Evolutionary conservation across 1,140 invertebrate genomes (phyloP), one percentile per base, ranked within the genome.

Genomic region (Penaeus japonicus): DNA sequence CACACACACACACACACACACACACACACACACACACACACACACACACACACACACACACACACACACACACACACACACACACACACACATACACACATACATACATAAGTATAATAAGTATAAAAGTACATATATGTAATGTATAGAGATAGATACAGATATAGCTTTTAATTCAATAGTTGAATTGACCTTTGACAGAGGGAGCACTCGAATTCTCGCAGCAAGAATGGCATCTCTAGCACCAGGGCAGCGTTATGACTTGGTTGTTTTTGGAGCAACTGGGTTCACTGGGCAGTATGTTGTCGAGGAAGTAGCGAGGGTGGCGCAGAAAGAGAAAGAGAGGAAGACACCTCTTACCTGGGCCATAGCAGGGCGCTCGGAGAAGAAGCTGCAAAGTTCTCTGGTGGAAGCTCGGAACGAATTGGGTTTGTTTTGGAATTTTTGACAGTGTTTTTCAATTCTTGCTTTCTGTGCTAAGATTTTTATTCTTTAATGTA

Each of bases 201-300:
- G n/a, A n/a, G n/a, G n/a, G n/a, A n/a, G n/a, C n/a, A n/a, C n/a
- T n/a, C n/a, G n/a, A n/a, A n/a, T n/a, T n/a, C n/a, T n/a, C n/a
- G n/a, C n/a, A n/a, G n/a, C n/a, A n/a, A n/a, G n/a, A n/a, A n/a
- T n/a, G n/a, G n/a, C n/a, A n/a, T 84, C 87, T 27, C 22, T 35
- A 35, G 47, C 55, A 39, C 18, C 62, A 32, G 80, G 65, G 20
- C 80, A 62, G 22, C 88, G 80, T 5, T 90, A 89, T 57, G 96
- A 97, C 92, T 91, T 96, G 12, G 92, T 97, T 1, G 94, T 97
- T 90, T 97, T 97, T 92, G 97, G 97, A 53, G 97, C 96, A 7
- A 95, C 95, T 22, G 97, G 97, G 27, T 98, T 96, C 91, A 98
- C 97, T 17, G 97, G 97, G 0, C 95, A 95, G 92, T 95, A 95